Base-by-base conservation (phyloP, 1,140 invertebrate species). In the Metaphire vulgaris region DNA sequence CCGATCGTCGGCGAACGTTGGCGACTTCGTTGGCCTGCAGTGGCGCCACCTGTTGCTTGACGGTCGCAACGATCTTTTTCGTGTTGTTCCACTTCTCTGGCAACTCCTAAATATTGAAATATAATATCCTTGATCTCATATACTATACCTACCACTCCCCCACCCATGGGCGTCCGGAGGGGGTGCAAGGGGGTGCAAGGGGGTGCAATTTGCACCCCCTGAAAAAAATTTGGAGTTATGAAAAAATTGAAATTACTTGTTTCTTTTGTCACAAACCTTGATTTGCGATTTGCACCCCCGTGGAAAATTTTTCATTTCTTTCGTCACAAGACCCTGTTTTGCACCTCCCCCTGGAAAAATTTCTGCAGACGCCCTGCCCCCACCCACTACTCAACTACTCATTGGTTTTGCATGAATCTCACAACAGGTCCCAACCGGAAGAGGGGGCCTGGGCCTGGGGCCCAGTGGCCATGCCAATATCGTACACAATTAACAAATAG, bases 51-150 rank as follows among this genome's bases (percentile, higher is more conserved):
- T 95, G 92, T 85, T 97, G 95, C 81, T 97, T 97, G 0, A 96
- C 92, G 41, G 92, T 93, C 15, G 92, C 85, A 14, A 94, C 93
- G 74, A 96, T 89, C 86, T 97, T 97, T 87, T 97, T 98, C 1
- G 93, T 95, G 78, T 95, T 93, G 74, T 91, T 91, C 96, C 96
- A 99, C 85, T 95, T 93, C 83, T 97, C 95, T 29, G 96, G 96
- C 75, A 98, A 85, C 87, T 97, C 95, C 90, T 95, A 87, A 64
- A 76, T 15, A 78, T 26, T 64, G 56, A 75, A 74, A 16, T 32
- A 1, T 30, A 34, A 33, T 33, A 2, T 78, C 21, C 41, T 71
- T 71, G 56, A 15, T n/a, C n/a, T n/a, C n/a, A n/a, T n/a, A n/a
- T n/a, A n/a, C n/a, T n/a, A n/a, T n/a, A n/a, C n/a, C n/a, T n/a